A percentile compares a stretch with the other conserved stretches of the same genome.
Conservation (phyloP, 2,113 vertebrate species). For the Lagenorhynchus albirostris region DNA sequence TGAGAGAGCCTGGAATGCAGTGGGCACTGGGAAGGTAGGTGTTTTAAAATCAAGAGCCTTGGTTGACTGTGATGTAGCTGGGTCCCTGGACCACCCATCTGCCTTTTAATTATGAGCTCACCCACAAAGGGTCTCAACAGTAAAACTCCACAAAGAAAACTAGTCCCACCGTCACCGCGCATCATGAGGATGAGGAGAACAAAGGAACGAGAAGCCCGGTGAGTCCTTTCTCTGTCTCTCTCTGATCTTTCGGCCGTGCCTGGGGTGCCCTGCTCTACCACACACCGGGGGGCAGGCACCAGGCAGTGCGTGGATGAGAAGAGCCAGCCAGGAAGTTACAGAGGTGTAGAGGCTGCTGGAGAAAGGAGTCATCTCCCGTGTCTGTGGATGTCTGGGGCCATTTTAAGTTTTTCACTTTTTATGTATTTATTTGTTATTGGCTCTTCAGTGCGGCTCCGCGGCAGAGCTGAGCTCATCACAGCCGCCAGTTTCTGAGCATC, state of each 20-base stretch:
- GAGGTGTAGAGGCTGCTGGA: neutral
- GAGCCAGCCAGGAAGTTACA: neutral
- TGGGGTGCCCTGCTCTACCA: neutral
- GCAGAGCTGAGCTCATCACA: fast-evolving
- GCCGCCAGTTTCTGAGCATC: fast-evolving
- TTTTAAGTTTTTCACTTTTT: neutral
- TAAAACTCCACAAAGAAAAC: neutral
- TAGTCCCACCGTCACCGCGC: fast-evolving
- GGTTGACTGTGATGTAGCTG: neutral
- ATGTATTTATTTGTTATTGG: fast-evolving
- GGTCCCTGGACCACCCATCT: neutral
- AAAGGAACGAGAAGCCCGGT: neutral
- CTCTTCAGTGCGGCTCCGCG: fast-evolving
- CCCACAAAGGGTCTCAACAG: neutral
- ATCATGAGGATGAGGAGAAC: fast-evolving
- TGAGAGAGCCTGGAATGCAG: neutral
- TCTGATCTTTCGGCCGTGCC: neutral
- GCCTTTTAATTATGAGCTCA: neutral
- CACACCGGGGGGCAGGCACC: neutral
- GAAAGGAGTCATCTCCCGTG: neutral
- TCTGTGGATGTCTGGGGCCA: neutral
- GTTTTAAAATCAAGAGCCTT: neutral
- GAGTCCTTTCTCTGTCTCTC: neutral
- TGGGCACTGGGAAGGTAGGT: neutral
- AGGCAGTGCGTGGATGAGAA: neutral